These are phyloP conservation scores for Noctua pronuba DNA, from an alignment of 2,888 invertebrate genomes.

Conservation along the genomic window DNA sequence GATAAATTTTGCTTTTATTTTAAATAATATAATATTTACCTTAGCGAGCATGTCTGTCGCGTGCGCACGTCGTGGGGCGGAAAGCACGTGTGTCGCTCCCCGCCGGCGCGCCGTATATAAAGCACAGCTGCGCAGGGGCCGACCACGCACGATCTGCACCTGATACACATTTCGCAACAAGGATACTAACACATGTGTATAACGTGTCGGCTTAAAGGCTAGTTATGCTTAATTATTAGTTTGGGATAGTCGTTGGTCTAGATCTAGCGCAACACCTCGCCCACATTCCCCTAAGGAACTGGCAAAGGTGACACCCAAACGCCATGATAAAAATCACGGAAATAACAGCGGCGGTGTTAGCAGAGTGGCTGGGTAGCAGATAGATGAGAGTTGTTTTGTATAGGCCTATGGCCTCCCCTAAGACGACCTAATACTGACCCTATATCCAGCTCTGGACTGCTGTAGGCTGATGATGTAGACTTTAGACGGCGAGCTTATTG, in stretches of 20 bases:
- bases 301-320: not conserved
- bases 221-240: conserved; percentile 46
- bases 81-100: conserved; percentile 79
- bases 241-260: conserved; percentile 39
- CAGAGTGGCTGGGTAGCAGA: not conserved
- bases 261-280: conserved; percentile 11
- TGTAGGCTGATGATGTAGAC: not conserved
- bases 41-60: conserved; percentile 86
- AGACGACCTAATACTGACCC: too few relatives aligned
- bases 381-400: not conserved
- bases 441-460: not conserved
- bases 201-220: conserved; percentile 21
- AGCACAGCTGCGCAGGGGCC: conserved; percentile 55
- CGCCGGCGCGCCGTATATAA: conserved; percentile 76
- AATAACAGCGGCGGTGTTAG: not conserved
- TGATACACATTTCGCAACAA: conserved; percentile 87
- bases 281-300: conserved; percentile 14
- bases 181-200: conserved; percentile 69
- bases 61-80: conserved; percentile 74
- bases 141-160: conserved; percentile 65
- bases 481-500: not conserved
- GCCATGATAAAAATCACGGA: not conserved
- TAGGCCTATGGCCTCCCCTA: not conserved
- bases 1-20: not conserved
- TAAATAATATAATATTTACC: conserved; percentile 72